A percentile compares a stretch with the other conserved stretches of the same genome.
Conservation (phyloP, 92 coral and sea anemone species). For the Nematostella vectensis region DNA sequence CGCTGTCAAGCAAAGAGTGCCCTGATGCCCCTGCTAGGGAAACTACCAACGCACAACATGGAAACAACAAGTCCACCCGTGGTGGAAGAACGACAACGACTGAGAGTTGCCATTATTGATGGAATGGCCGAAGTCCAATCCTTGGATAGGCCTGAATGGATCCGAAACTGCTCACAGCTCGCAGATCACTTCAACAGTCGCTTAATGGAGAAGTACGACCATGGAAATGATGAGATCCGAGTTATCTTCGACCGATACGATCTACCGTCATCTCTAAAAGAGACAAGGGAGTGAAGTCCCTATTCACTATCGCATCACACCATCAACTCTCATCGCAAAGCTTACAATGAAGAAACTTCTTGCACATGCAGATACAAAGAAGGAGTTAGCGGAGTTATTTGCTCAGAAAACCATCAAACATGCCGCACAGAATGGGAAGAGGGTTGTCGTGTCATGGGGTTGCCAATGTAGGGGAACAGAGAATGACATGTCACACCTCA, state of each 20-base stretch:
- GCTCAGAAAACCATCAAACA: conserved; percentile 20
- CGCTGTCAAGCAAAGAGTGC: conserved; percentile 38
- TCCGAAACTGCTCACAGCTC: conserved; percentile 29
- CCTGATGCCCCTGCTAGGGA: conserved; percentile 39
- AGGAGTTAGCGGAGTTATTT: conserved; percentile 28
- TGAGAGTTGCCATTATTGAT: conserved; percentile 25
- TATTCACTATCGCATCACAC: conserved; percentile 37
- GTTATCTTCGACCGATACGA: conserved; percentile 39
- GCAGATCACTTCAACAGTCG: conserved; percentile 28
- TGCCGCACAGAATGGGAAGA: conserved; percentile 7
- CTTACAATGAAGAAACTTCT: conserved; percentile 41
- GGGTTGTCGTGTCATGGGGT: conserved; percentile 26
- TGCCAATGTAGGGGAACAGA: conserved; percentile 22
- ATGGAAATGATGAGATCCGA: conserved; percentile 34
- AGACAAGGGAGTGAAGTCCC: conserved; percentile 27
- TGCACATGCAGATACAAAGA: conserved; percentile 39
- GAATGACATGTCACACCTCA: conserved; percentile 24
- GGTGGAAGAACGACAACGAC: not conserved
- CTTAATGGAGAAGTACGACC: conserved; percentile 28
- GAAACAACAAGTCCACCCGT: not conserved
- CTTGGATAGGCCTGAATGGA: conserved; percentile 41
- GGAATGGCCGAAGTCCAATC: conserved; percentile 53
- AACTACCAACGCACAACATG: conserved; percentile 1
- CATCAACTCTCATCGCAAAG: conserved; percentile 42
- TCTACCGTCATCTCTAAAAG: conserved; percentile 24